Evolutionary conservation across 2,113 vertebrate genomes (phyloP).

Genomic region (Polyodon spathula): DNA sequence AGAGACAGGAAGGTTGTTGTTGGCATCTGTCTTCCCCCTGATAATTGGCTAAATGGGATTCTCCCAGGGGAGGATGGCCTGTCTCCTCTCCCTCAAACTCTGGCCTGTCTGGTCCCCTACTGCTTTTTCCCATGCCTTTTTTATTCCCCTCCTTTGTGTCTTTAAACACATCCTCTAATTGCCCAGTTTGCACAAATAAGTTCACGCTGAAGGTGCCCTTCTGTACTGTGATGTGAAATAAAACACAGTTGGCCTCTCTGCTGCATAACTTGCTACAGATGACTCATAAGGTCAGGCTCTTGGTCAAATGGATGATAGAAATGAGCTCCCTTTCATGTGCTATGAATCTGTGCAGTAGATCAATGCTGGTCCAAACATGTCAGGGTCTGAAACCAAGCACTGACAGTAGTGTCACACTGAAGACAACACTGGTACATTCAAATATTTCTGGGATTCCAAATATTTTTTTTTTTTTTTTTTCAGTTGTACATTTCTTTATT

Average conservation of each 20-base stretch:
- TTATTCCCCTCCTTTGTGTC: neutral
- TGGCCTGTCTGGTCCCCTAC: neutral
- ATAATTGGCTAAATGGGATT: constrained; percentile 19
- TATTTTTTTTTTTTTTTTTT: neutral
- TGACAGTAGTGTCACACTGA: no score
- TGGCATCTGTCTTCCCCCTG: constrained; percentile 6
- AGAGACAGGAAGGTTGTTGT: constrained; percentile 24
- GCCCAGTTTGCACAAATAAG: neutral
- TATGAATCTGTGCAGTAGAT: neutral
- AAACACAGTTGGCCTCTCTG: no score
- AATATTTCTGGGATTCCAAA: neutral
- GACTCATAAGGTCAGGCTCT: neutral
- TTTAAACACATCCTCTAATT: neutral
- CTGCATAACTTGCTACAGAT: neutral
- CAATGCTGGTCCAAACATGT: no score
- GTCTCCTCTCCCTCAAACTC: neutral
- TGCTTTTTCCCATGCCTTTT: neutral
- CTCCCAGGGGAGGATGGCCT: neutral
- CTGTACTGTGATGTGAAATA: neutral
- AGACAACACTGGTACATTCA: neutral
- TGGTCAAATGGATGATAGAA: neutral
- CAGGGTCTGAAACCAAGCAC: no score
- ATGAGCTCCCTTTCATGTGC: neutral
- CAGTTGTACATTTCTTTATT: neutral
- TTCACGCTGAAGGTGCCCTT: neutral